These are phyloP conservation scores for Nephotettix cincticeps DNA, from an alignment of 1,140 invertebrate species.

Conservation along the genomic window DNA sequence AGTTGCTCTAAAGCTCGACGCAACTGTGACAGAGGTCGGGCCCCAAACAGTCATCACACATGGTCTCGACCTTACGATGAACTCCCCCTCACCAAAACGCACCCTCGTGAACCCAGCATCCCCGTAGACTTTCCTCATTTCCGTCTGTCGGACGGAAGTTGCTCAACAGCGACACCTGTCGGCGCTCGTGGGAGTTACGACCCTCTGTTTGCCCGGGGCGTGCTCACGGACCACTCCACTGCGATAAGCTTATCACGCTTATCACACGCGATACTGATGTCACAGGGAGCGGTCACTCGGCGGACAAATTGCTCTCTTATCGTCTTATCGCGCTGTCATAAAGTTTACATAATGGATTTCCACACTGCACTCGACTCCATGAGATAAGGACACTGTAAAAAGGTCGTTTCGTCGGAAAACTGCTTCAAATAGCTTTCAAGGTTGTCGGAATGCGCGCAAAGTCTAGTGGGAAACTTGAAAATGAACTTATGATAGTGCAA, in stretches of 20 bases:
- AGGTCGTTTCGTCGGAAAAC: neutral
- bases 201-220: neutral
- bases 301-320: conserved; percentile 20
- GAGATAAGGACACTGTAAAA: neutral
- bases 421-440: neutral
- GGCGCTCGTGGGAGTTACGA: neutral
- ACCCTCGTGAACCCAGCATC: too few species aligned
- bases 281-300: conserved; percentile 10
- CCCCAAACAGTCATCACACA: too few species aligned
- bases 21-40: too few species aligned
- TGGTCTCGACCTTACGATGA: too few species aligned
- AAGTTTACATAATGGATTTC: conserved; percentile 18
- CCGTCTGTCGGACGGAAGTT: too few species aligned
- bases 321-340: conserved; percentile 12
- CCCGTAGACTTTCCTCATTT: too few species aligned
- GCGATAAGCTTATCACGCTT: neutral
- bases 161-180: neutral
- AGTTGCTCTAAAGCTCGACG: too few species aligned
- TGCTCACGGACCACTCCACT: neutral
- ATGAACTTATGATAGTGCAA: too few species aligned
- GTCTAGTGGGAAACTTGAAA: too few species aligned
- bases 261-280: neutral
- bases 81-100: too few species aligned
- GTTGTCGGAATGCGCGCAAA: too few species aligned
- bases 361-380: neutral